These are phyloP conservation scores for Augochlorella aurata DNA, from an alignment of 2,888 invertebrate species.

Conservation along the genomic window DNA sequence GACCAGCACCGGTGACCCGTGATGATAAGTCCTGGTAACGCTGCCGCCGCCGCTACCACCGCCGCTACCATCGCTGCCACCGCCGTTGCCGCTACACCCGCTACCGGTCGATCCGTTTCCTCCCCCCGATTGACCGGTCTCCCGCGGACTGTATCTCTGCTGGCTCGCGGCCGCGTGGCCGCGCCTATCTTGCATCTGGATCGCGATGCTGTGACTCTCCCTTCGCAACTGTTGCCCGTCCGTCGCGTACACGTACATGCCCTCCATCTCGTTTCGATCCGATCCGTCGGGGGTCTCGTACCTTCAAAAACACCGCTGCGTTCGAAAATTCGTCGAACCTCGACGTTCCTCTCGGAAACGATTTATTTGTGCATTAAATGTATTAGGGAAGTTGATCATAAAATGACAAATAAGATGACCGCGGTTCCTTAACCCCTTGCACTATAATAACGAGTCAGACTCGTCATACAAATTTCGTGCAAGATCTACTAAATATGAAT, in stretches of 20 bases:
- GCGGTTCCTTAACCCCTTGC: no score
- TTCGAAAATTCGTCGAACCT: neutral
- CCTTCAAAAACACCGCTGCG: conserved; percentile 53
- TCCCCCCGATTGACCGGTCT: conserved; percentile 52
- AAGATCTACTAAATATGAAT: no score
- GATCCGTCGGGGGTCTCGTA: conserved; percentile 74
- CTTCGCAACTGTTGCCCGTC: conserved; percentile 73
- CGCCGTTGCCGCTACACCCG: no score
- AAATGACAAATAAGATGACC: no score
- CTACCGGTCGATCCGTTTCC: conserved; percentile 9
- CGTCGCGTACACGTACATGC: conserved; percentile 70
- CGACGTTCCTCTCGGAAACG: neutral
- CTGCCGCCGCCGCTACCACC: no score
- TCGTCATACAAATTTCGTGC: no score
- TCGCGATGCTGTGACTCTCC: conserved; percentile 70
- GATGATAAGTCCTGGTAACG: conserved; percentile 35
- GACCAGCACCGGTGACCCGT: conserved; percentile 58
- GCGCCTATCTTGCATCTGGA: conserved; percentile 71
- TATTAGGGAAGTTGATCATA: no score
- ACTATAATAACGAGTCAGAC: no score
- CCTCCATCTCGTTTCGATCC: conserved; percentile 74
- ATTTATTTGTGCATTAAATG: neutral
- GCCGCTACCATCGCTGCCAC: no score
- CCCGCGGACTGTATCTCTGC: conserved; percentile 75
- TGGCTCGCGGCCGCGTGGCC: conserved; percentile 36